Conservation (phyloP, 2,113 vertebrate species). For the Rhinichthys klamathensis region DNA sequence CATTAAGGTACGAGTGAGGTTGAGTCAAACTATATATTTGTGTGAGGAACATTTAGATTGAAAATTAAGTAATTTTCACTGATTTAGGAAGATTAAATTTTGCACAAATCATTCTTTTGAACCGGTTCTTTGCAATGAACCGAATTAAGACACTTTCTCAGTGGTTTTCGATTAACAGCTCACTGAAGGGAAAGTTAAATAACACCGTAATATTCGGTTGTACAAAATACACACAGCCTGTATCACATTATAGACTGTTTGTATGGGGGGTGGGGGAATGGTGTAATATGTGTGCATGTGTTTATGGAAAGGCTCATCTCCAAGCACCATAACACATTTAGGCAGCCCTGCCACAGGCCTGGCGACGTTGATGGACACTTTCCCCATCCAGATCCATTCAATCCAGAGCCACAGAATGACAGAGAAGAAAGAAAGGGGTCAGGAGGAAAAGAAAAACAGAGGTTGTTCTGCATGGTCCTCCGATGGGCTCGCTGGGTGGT, state of each 20-base stretch:
- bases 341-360: conserved; percentile 1
- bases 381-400: conserved; percentile 28
- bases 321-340: conserved; percentile 14
- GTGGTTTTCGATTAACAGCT: too few relatives aligned
- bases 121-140: neutral
- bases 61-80: neutral
- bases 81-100: neutral
- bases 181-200: neutral
- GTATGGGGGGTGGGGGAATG: too few relatives aligned
- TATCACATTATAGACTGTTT: neutral
- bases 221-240: neutral
- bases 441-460: conserved; percentile 47
- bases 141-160: too few relatives aligned
- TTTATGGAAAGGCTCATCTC: conserved; percentile 14
- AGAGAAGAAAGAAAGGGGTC: conserved; percentile 29
- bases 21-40: neutral
- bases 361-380: conserved; percentile 14
- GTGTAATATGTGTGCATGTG: neutral
- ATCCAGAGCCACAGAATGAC: neutral
- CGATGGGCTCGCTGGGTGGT: conserved; percentile 61
- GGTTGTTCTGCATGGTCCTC: conserved; percentile 37
- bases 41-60: neutral
- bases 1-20: neutral
- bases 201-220: too few relatives aligned
- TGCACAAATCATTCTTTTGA: neutral